Evolutionary conservation across 2,888 invertebrate species (phyloP), one percentile per base, ranked within the genome.

Genomic region (Tipula vernalis): DNA sequence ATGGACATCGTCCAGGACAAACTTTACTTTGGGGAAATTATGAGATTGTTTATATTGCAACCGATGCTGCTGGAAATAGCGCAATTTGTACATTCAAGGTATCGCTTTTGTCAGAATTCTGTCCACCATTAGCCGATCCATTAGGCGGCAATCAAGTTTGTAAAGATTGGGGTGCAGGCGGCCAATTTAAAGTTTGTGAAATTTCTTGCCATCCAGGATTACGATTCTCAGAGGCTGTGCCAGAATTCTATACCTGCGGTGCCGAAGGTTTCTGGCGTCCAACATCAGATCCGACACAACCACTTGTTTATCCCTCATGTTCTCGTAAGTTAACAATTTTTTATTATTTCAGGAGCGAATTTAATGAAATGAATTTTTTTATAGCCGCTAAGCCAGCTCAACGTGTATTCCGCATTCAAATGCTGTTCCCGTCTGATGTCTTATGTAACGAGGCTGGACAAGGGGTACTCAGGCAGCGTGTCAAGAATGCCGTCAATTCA

Each of bases 261-360:
- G 97, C 96, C 87, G 98, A 99, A 94, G 99, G 99, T 71, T 97
- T 98, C 92, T 99, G 99, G 99, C 93, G 98, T 89, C 98, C 98
- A 86, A 97, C 97, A 0, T 93, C 92, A 51, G 95, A 97, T 90
- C 96, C 97, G 8, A 94, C 93, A 85, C 92, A 96, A 89, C 96
- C 97, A 42, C 92, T 98, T 88, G 93, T 96, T n/a, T 98, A 97
- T 90, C 98, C 98, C 87, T 97, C 98, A 88, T 98, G 98, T 90
- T 97, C 98, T 89, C 94, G 96, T 96, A 94, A 93, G 94, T 90
- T 15, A 39, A 39, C 3, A 41, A 28, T 42, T 44, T 51, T n/a
- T 8, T 84, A 51, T 12, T 83, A n/a, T 51, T 39, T 84, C 3
- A 51, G 83, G 18, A 51, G 8, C 5, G 18, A 41, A 36, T 44